Conservation (phyloP, 2,797 vertebrate genomes). For the Phylloscopus collybita region DNA sequence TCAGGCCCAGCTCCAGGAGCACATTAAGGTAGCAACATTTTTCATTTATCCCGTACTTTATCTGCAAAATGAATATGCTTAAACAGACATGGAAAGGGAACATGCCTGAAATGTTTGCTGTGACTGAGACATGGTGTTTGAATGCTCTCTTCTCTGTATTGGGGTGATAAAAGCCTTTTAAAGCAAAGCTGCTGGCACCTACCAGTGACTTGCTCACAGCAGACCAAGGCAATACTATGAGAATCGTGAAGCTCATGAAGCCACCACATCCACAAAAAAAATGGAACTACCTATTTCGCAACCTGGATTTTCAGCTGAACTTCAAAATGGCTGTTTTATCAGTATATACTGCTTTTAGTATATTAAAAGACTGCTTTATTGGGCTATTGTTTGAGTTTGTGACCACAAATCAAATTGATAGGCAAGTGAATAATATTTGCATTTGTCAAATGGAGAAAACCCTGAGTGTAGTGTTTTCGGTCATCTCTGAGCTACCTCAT, state of each 20-base stretch:
- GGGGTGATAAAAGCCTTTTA: background rate
- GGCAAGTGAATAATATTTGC: background rate
- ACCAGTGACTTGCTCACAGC: background rate
- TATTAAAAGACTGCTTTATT: background rate
- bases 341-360: background rate
- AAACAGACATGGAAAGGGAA: background rate
- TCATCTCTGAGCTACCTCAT: background rate
- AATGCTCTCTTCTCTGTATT: background rate
- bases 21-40: slow-evolving; percentile 92
- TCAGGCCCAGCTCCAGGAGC: slow-evolving; percentile 97
- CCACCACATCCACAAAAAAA: background rate
- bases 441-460: background rate
- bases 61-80: background rate
- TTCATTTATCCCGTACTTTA: slow-evolving; percentile 41
- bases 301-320: background rate
- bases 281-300: background rate
- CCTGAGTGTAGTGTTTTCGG: background rate
- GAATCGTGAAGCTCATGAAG: background rate
- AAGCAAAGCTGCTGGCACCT: background rate
- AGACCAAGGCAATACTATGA: background rate
- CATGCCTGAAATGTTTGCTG: background rate
- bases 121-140: background rate
- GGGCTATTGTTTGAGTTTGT: background rate
- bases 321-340: background rate
- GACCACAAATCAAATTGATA: background rate